Conservation (phyloP, 2,888 invertebrate genomes). For the Clepsis dumicolana region DNA sequence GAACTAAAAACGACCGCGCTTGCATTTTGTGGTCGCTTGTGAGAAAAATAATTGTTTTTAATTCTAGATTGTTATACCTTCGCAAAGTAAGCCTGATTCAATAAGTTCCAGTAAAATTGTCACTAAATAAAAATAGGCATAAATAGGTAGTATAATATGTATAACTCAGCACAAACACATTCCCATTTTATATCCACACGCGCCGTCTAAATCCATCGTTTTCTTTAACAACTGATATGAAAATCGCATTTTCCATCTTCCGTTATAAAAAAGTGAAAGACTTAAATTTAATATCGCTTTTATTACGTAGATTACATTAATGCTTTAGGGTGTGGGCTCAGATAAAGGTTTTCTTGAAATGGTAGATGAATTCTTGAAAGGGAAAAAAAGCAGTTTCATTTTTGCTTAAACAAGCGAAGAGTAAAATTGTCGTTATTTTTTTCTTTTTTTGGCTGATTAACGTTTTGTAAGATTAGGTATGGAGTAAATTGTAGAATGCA, state of each 20-base stretch:
- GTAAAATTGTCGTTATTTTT: neutral
- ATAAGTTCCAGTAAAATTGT: too few relatives aligned
- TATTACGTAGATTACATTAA: conserved; percentile 83
- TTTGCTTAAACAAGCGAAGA: neutral
- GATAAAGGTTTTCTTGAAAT: conserved; percentile 44
- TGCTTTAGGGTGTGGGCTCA: conserved; percentile 57
- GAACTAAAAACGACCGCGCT: too few relatives aligned
- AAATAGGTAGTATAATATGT: neutral
- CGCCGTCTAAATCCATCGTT: conserved; percentile 76
- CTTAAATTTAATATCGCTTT: conserved; percentile 81
- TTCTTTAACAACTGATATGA: conserved; percentile 82
- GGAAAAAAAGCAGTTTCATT: neutral
- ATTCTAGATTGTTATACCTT: too few relatives aligned
- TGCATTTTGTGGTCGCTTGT: too few relatives aligned
- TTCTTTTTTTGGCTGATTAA: too few relatives aligned
- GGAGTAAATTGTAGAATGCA: too few relatives aligned
- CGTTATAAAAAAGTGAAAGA: conserved; percentile 76
- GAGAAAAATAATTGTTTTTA: too few relatives aligned
- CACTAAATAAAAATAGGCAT: neutral
- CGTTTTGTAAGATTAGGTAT: too few relatives aligned
- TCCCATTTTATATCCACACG: conserved; percentile 47
- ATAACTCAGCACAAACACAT: conserved; percentile 30
- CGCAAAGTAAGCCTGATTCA: too few relatives aligned
- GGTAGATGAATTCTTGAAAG: conserved; percentile 46
- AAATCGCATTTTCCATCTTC: conserved; percentile 78